Evolutionary conservation across 2,113 vertebrate genomes (phyloP).

Genomic region (Upupa epops): DNA sequence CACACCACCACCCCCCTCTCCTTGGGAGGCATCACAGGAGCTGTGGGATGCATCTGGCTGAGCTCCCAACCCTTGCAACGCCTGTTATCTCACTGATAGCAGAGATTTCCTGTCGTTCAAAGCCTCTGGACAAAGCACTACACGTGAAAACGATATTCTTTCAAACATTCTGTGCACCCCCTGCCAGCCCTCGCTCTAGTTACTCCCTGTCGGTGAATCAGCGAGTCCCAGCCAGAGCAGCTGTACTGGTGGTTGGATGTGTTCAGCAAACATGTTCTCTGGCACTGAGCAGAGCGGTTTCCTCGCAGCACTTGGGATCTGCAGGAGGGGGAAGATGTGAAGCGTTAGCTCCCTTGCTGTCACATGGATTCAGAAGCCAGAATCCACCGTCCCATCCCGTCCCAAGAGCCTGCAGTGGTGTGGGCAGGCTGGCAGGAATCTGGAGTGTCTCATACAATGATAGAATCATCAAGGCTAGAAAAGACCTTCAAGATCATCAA

Average conservation of each 20-base stretch:
- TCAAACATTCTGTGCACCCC: background rate
- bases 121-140: background rate
- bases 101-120: background rate
- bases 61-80: background rate
- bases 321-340: background rate
- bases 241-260: background rate
- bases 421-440: background rate
- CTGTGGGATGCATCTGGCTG: background rate
- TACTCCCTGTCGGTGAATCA: background rate
- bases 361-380: rapidly evolving
- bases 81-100: rapidly evolving
- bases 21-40: background rate
- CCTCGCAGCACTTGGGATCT: background rate
- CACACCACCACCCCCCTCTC: too few species aligned
- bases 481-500: too few species aligned
- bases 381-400: rapidly evolving
- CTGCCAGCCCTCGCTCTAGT: background rate
- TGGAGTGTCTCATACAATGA: background rate
- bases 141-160: background rate
- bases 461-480: too few species aligned
- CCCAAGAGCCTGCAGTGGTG: rapidly evolving
- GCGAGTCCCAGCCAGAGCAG: background rate
- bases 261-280: background rate
- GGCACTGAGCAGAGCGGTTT: background rate
- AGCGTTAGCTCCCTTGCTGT: background rate